These are phyloP conservation scores for Antechinus stuartii DNA, from an alignment of 2,113 vertebrate genomes.

Conservation along the genomic window DNA sequence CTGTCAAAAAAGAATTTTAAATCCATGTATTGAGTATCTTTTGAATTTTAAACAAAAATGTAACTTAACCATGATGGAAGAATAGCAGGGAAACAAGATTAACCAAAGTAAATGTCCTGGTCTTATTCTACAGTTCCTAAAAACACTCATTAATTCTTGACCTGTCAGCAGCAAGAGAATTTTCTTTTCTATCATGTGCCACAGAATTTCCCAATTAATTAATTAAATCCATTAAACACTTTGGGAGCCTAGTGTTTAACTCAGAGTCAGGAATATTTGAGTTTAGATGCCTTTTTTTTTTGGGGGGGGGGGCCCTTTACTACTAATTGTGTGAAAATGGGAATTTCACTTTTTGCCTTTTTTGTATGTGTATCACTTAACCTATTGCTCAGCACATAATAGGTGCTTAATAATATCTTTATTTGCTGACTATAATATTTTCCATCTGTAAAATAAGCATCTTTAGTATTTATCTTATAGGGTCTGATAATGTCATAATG, in stretches of 20 bases:
- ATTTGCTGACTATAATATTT: not conserved
- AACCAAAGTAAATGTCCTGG: not conserved
- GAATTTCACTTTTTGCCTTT: not conserved
- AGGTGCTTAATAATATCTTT: not conserved
- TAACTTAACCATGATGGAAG: conserved; percentile 3
- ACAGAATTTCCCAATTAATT: not conserved
- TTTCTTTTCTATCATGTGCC: not conserved
- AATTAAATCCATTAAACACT: not conserved
- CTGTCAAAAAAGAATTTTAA: conserved; percentile 13
- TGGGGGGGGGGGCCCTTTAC: not conserved
- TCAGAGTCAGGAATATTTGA: not conserved
- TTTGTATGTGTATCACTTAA: conserved; percentile 12
- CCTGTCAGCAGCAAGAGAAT: conserved; percentile 4
- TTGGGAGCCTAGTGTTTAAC: not conserved
- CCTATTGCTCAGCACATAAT: not conserved
- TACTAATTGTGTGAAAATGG: not conserved
- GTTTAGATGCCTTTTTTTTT: not conserved
- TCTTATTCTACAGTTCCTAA: conserved; percentile 4
- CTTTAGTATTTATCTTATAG: not conserved
- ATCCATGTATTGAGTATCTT: not conserved
- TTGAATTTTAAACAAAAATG: conserved; percentile 19
- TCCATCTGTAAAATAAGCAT: not conserved
- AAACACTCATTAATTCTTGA: not conserved
- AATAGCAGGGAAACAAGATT: not conserved
- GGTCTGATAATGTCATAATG: not conserved